Evolutionary conservation across 2,797 vertebrate species (phyloP).

Genomic region (Micrastur ruficollis): DNA sequence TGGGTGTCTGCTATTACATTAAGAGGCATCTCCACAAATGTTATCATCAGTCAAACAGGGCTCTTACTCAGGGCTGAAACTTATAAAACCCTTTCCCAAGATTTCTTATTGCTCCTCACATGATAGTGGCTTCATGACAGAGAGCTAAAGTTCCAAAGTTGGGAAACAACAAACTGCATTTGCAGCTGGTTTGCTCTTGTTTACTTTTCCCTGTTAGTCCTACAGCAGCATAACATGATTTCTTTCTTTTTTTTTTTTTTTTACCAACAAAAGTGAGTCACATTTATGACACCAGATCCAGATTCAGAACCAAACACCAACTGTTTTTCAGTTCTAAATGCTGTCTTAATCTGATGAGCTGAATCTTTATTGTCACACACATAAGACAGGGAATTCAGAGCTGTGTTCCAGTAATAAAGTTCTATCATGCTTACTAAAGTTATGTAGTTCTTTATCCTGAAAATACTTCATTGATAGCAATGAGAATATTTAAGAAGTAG

Average conservation of each 20-base stretch:
- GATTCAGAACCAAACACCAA: neutral
- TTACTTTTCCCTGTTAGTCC: neutral
- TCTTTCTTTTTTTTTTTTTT: neutral
- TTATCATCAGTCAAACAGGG: neutral
- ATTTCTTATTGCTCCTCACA: neutral
- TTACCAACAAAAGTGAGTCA: neutral
- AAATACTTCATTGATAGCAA: neutral
- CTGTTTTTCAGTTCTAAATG: neutral
- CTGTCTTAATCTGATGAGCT: neutral
- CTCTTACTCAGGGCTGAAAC: neutral
- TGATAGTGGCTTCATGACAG: neutral
- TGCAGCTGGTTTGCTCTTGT: neutral
- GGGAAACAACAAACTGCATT: neutral
- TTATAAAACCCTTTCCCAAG: neutral
- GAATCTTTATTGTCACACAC: neutral
- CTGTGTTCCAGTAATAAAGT: neutral
- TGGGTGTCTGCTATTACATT: neutral
- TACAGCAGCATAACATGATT: neutral
- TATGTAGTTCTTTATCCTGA: neutral
- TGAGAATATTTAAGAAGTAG: neutral
- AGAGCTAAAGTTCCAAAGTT: neutral
- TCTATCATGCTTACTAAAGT: neutral
- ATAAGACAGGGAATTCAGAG: neutral
- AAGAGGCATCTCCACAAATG: neutral
- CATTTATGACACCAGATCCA: neutral